These are phyloP conservation scores for Hippopotamus amphibius DNA, from an alignment of 2,113 vertebrate species.

Conservation along the genomic window DNA sequence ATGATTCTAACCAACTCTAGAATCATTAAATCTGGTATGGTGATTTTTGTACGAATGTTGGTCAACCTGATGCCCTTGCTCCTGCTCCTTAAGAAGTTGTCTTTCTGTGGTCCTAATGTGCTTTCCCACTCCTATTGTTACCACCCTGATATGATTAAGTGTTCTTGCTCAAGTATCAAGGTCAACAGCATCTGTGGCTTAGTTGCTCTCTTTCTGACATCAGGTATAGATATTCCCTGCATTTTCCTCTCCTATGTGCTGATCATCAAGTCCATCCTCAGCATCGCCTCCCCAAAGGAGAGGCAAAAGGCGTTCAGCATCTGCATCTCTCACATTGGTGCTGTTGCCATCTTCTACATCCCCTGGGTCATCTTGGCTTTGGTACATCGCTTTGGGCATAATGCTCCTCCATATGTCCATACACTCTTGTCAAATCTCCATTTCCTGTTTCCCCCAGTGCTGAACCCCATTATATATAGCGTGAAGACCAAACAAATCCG, in stretches of 20 bases:
- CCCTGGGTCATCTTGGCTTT: neutral
- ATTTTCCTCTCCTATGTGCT: slow-evolving; percentile 14
- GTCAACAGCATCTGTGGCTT: slow-evolving; percentile 31
- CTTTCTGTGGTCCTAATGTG: neutral
- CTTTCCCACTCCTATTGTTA: slow-evolving; percentile 10
- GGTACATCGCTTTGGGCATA: slow-evolving; percentile 19
- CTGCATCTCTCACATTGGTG: neutral
- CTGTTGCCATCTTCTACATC: slow-evolving; percentile 26
- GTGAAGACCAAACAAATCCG: slow-evolving; percentile 63
- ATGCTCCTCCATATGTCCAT: neutral
- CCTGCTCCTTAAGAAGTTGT: neutral
- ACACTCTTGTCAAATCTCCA: slow-evolving; percentile 58
- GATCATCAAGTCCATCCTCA: neutral
- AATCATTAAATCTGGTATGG: neutral
- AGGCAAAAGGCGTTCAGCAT: neutral
- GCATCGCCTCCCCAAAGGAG: neutral
- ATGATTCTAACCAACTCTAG: slow-evolving; percentile 18
- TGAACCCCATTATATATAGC: slow-evolving; percentile 71
- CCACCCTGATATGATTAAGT: slow-evolving; percentile 29
- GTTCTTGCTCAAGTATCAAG: neutral
- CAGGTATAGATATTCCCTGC: neutral
- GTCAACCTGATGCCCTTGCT: neutral
- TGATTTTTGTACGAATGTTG: neutral
- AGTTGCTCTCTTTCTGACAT: neutral
- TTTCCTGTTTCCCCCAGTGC: slow-evolving; percentile 65